Evolutionary conservation across 2,113 vertebrate genomes (phyloP).

Genomic region (Dascyllus trimaculatus): DNA sequence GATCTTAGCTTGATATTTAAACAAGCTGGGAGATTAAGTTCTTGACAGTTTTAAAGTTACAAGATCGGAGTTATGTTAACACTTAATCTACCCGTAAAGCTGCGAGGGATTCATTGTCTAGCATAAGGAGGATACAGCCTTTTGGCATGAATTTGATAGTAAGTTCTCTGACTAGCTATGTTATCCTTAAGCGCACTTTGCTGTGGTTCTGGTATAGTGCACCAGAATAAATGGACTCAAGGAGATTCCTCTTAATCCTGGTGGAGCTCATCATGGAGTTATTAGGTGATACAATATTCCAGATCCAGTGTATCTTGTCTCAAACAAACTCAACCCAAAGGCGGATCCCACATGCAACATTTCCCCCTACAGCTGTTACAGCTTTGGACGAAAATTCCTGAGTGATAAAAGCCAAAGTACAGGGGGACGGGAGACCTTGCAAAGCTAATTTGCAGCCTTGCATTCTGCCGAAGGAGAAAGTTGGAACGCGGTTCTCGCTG

Average conservation of each 20-base stretch:
- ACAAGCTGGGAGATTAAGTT: background rate
- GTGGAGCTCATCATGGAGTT: background rate
- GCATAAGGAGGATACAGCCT: background rate
- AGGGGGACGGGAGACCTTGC: too few relatives aligned
- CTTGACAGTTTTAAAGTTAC: background rate
- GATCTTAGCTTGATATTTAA: conserved; percentile 35
- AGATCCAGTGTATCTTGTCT: too few relatives aligned
- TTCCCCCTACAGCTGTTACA: too few relatives aligned
- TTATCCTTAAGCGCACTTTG: background rate
- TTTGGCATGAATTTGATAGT: background rate
- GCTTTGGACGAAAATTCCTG: too few relatives aligned
- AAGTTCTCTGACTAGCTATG: background rate
- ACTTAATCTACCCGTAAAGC: background rate
- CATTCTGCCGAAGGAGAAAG: conserved; percentile 29
- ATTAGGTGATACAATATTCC: conserved; percentile 2
- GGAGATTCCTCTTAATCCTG: background rate
- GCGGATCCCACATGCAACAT: too few relatives aligned
- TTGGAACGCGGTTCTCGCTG: conserved; percentile 24
- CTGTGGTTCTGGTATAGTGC: background rate
- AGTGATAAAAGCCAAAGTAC: too few relatives aligned
- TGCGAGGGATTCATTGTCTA: conserved; percentile 1
- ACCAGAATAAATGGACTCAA: background rate
- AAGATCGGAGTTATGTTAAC: background rate
- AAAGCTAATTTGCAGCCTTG: conserved; percentile 37
- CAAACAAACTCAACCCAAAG: too few relatives aligned